Conservation (phyloP, 2,797 vertebrate species). For the Brotula barbata region DNA sequence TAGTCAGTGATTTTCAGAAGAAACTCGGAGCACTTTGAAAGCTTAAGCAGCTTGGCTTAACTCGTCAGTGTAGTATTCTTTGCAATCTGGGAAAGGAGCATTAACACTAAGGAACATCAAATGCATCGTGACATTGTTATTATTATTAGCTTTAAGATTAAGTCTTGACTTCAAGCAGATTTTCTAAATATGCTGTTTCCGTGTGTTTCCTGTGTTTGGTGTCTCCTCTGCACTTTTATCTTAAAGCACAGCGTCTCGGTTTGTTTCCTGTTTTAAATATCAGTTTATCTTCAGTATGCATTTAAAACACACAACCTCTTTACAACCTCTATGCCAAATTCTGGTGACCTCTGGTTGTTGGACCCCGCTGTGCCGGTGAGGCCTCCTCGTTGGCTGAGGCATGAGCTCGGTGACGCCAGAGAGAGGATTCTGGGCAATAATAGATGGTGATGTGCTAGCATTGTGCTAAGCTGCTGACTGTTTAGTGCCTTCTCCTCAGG, state of each 20-base stretch:
- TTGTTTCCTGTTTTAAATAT: not conserved
- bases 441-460: slow-evolving; percentile 36
- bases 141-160: slow-evolving; percentile 14
- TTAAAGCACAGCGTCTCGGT: slow-evolving; percentile 6
- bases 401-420: slow-evolving; percentile 27
- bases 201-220: not conserved
- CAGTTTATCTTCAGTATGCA: not conserved
- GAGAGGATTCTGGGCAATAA: slow-evolving; percentile 61
- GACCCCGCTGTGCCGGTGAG: slow-evolving; percentile 62
- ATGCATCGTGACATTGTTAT: not conserved
- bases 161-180: slow-evolving; percentile 17
- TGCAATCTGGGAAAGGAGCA: not conserved
- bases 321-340: slow-evolving; percentile 12
- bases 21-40: slow-evolving; percentile 44
- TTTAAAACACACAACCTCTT: slow-evolving; percentile 19
- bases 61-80: not conserved
- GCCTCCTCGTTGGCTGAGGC: slow-evolving; percentile 65
- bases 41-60: slow-evolving; percentile 19
- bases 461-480: slow-evolving; percentile 50
- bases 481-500: slow-evolving; percentile 77
- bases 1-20: slow-evolving; percentile 13
- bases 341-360: slow-evolving; percentile 64
- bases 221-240: slow-evolving; percentile 8
- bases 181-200: slow-evolving; percentile 10
- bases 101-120: not conserved